phyloP scores from a whole-genome alignment of 1,140 invertebrate genomes.

The Lepidurus packardi region DNA sequence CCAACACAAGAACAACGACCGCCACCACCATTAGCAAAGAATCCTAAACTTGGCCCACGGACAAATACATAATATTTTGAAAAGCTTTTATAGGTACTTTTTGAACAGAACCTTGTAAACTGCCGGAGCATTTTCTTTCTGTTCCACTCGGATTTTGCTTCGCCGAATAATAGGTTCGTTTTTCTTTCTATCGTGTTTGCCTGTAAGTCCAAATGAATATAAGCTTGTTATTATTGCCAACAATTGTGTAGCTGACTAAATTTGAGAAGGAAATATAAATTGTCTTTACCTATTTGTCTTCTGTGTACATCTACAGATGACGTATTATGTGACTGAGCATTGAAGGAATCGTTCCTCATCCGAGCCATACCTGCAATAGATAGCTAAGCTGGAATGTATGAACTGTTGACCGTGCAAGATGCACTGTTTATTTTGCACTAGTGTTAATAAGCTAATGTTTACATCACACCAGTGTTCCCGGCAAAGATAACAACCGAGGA shows the following conservation, averaged over 20 bases:
- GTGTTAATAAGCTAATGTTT: too few species aligned
- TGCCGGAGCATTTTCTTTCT: conserved; percentile 32
- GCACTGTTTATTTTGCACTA: too few species aligned
- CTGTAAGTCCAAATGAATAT: conserved; percentile 25
- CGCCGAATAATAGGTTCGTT: conserved; percentile 32
- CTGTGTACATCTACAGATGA: background rate
- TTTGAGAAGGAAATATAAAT: background rate
- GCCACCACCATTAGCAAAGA: conserved; percentile 33
- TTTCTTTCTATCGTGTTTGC: conserved; percentile 35
- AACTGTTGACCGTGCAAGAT: too few species aligned
- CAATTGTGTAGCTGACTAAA: background rate
- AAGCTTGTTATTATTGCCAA: background rate
- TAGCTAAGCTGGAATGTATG: background rate
- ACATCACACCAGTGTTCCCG: too few species aligned
- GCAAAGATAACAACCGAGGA: too few species aligned
- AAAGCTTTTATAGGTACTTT: background rate
- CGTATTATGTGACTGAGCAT: background rate
- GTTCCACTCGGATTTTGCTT: conserved; percentile 30
- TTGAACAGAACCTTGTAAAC: conserved; percentile 32
- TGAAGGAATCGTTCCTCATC: background rate
- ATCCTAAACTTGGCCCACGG: conserved; percentile 30
- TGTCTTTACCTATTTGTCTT: background rate
- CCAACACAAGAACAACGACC: conserved; percentile 29
- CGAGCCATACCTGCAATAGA: background rate
- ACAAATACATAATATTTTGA: conserved; percentile 22